A percentile compares a stretch with the other conserved stretches of the same genome.
Conservation (phyloP, 2,888 invertebrate species). For the Phorcus lineatus region DNA sequence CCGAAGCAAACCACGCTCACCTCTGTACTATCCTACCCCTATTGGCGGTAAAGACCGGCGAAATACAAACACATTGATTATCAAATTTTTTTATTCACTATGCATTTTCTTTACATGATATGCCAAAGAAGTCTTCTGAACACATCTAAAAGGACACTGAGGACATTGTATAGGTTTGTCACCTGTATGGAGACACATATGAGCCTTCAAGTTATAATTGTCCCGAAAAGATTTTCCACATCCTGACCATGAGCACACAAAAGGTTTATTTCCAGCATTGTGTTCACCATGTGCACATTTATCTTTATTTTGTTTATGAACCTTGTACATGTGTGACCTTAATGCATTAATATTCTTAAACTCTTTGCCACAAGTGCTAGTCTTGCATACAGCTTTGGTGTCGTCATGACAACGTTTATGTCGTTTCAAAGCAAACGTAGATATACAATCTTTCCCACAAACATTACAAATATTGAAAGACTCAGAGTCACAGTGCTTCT, state of each 20-base stretch:
- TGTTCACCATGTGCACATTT: not conserved
- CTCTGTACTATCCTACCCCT: no score
- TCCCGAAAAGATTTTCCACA: constrained; percentile 47
- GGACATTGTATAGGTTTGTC: constrained; percentile 36
- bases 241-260: constrained; percentile 35
- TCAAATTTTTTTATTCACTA: not conserved
- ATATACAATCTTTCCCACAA: constrained; percentile 39
- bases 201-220: constrained; percentile 40
- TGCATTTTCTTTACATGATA: constrained; percentile 44
- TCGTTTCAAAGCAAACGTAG: constrained; percentile 39
- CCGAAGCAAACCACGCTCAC: no score
- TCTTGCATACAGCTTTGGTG: constrained; percentile 37
- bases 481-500: constrained; percentile 28
- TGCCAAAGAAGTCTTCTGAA: constrained; percentile 42
- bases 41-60: no score
- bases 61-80: no score
- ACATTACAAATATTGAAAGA: constrained; percentile 29
- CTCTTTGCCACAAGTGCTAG: not conserved
- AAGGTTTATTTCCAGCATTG: constrained; percentile 7
- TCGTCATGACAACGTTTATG: constrained; percentile 43
- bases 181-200: constrained; percentile 41
- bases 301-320: not conserved
- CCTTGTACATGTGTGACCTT: not conserved
- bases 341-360: not conserved
- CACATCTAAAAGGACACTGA: constrained; percentile 38